Conservation (phyloP, 2,888 invertebrate genomes). For the Phortica magna region DNA sequence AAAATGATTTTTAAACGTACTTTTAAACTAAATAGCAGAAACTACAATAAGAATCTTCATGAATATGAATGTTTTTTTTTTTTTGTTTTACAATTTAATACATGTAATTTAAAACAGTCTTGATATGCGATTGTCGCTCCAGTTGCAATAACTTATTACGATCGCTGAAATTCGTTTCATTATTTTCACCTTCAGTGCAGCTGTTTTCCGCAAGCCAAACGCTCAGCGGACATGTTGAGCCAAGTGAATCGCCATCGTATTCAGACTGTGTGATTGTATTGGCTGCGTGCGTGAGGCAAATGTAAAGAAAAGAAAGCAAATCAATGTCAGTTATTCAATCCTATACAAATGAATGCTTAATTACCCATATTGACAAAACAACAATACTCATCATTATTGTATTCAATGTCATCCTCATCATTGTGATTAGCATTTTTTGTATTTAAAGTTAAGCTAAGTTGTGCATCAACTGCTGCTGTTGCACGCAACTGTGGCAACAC, state of each 20-base stretch:
- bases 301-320: neutral
- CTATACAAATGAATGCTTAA: neutral
- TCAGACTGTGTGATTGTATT: neutral
- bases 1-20: too few species aligned
- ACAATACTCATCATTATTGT: neutral
- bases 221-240: neutral
- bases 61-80: too few species aligned
- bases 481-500: constrained; percentile 54
- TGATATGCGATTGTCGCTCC: constrained; percentile 56
- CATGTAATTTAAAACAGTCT: constrained; percentile 51
- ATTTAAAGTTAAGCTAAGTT: neutral
- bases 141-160: constrained; percentile 51
- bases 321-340: neutral
- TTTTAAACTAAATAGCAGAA: too few species aligned
- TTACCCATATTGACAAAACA: constrained; percentile 58
- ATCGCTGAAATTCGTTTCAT: constrained; percentile 39
- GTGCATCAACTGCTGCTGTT: neutral
- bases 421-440: neutral
- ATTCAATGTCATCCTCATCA: neutral
- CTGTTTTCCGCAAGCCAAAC: neutral
- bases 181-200: constrained; percentile 13
- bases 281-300: neutral
- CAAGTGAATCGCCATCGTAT: neutral
- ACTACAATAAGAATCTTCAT: too few species aligned
- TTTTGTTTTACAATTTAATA: constrained; percentile 18